Conservation (phyloP, 2,113 vertebrate genomes). For the Catharus fuscescens region DNA sequence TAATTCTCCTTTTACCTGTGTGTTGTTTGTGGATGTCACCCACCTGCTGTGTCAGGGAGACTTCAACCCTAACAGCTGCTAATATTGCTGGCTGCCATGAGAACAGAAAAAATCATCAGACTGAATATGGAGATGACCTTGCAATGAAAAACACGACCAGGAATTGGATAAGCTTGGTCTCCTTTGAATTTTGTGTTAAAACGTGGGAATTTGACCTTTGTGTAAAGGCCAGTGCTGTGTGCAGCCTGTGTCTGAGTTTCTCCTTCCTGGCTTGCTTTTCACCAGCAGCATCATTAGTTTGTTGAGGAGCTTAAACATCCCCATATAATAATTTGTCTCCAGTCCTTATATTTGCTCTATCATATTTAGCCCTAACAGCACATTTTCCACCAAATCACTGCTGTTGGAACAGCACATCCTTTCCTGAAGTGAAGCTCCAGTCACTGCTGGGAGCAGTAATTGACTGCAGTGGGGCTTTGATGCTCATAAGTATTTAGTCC, state of each 20-base stretch:
- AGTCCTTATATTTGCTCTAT: not conserved
- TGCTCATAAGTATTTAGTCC: conserved; percentile 5
- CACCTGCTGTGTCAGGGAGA: not conserved
- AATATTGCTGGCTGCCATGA: not conserved
- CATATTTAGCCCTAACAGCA: not conserved
- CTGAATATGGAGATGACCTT: not conserved
- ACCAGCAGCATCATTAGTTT: not conserved
- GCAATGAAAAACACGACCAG: not conserved
- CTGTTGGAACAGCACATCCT: not conserved
- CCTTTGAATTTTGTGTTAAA: not conserved
- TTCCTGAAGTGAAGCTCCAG: not conserved
- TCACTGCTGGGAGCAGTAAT: not conserved
- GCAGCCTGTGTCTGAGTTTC: not conserved
- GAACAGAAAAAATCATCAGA: not conserved
- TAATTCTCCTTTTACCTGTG: not conserved
- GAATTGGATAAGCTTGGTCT: not conserved
- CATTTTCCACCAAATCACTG: not conserved
- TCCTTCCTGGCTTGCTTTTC: not conserved
- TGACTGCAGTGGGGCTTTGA: not conserved
- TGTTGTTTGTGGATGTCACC: not conserved
- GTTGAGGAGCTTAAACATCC: not conserved
- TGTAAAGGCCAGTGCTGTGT: not conserved
- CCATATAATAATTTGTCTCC: not conserved
- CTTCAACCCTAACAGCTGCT: not conserved
- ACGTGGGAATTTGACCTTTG: not conserved